Evolutionary conservation across 2,888 invertebrate genomes (phyloP).

Genomic region (Drosophila yooni): DNA sequence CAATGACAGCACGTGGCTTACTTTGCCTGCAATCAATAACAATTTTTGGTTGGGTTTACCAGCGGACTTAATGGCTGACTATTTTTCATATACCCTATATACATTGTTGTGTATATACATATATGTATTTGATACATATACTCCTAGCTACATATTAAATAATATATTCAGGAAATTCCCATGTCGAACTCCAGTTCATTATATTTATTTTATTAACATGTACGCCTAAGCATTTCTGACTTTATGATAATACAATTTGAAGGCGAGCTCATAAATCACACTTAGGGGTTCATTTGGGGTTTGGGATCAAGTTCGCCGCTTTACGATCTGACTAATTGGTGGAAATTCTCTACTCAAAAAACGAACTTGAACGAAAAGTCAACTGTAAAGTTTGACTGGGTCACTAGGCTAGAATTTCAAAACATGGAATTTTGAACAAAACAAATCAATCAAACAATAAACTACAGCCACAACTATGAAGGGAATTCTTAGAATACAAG

Average conservation of each 20-base stretch:
- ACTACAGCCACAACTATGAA: background rate
- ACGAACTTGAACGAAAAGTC: background rate
- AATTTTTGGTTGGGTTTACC: slow-evolving; percentile 19
- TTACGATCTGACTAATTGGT: slow-evolving; percentile 14
- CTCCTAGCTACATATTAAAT: background rate
- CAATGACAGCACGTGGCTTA: slow-evolving; percentile 48
- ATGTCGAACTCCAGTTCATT: background rate
- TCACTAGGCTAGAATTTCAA: slow-evolving; percentile 1
- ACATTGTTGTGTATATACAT: background rate
- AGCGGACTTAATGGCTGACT: slow-evolving; percentile 14
- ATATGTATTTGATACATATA: background rate
- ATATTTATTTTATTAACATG: slow-evolving; percentile 16
- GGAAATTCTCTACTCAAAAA: slow-evolving; percentile 6
- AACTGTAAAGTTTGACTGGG: slow-evolving; percentile 4
- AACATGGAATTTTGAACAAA: background rate
- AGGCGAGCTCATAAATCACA: slow-evolving; percentile 26
- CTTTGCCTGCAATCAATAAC: slow-evolving; percentile 57
- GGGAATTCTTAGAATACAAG: background rate
- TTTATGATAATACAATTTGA: slow-evolving; percentile 19
- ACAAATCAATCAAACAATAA: background rate
- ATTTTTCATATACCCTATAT: background rate
- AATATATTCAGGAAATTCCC: slow-evolving; percentile 2
- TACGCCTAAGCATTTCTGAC: slow-evolving; percentile 10
- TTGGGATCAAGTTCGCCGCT: slow-evolving; percentile 1
- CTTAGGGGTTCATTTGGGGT: background rate